Conservation (phyloP, 2,888 invertebrate species). For the Oscheius sp. region DNA sequence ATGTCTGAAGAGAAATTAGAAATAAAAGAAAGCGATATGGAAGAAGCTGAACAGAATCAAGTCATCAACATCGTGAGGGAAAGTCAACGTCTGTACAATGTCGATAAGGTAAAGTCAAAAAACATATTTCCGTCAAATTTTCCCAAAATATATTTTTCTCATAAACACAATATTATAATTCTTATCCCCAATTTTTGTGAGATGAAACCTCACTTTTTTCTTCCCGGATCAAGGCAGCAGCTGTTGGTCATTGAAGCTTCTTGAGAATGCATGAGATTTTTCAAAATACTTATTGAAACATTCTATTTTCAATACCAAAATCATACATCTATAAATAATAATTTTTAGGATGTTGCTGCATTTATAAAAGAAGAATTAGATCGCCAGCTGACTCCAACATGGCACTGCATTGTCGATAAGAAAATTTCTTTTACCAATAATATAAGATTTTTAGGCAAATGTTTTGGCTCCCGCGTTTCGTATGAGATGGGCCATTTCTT, state of each 20-base stretch:
- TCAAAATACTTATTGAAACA: background rate
- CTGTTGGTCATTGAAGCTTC: too few species aligned
- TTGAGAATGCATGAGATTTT: constrained; percentile 33
- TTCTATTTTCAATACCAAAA: background rate
- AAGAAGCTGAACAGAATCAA: constrained; percentile 39
- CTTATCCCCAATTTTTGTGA: too few species aligned
- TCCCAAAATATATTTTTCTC: too few species aligned
- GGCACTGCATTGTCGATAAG: constrained; percentile 51
- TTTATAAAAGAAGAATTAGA: constrained; percentile 53
- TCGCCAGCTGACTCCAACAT: constrained; percentile 51
- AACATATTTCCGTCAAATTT: too few species aligned
- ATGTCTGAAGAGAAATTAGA: constrained; percentile 47
- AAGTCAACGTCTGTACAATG: constrained; percentile 48
- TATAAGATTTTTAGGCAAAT: constrained; percentile 51
- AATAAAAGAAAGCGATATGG: constrained; percentile 53
- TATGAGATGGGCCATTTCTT: constrained; percentile 56
- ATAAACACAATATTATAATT: too few species aligned
- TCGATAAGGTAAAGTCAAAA: constrained; percentile 50
- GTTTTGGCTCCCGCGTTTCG: constrained; percentile 51
- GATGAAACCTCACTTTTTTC: too few species aligned
- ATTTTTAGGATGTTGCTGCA: constrained; percentile 50
- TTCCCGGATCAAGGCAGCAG: too few species aligned
- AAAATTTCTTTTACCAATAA: constrained; percentile 46
- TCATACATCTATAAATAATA: background rate
- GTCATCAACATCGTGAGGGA: constrained; percentile 45